Base-by-base conservation (phyloP, 2,797 vertebrate species). In the Typhlichthys subterraneus region DNA sequence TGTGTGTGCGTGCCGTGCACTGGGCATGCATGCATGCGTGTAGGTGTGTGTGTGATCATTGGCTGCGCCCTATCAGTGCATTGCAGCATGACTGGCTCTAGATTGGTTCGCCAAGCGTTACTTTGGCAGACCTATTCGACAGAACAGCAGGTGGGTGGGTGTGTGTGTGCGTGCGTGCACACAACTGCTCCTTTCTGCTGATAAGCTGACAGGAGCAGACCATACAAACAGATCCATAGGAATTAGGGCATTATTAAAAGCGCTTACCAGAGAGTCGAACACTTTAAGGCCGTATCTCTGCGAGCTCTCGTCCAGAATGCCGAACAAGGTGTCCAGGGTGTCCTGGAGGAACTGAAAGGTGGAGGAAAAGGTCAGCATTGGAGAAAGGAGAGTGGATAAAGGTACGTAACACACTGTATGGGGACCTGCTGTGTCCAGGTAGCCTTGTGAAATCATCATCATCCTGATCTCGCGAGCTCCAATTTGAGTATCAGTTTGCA, bases 211-310 rank as follows among this genome's bases (percentile, higher is more conserved):
- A 29, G 45, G 51, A 59, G 15, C 6, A 45, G 0, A n/a, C 65
- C 57, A 62, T 0, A 14, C 8, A 59, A 48, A 38, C 42, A 42
- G 5, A 33, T 12, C 14, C 2, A 1, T 0, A 12, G 17, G 29
- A 47, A 71, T 12, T 5, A 59, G 3, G 1, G 2, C 9, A 38
- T 2, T 31, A 17, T 50, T 10, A 33, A 1, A 45, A 2, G 1
- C 65, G 87, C 96, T 95, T 83, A 99, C 98, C 92, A 99, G 93
- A 65, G 94, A 97, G 79, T 99, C 96, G 77, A 99, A 99, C 54
- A 99, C 97, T 85, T 98, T 98, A 6, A 97, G 96, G 1, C 96
- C 95, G 48, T 96, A 98, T 89, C 95, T 94, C 83, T 97, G 96
- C 53, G 97, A 93, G 77, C 94, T 98, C 90, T 99, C 98, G 62